Base-by-base conservation (phyloP, 2,888 invertebrate species). In the Electrophaes corylata region DNA sequence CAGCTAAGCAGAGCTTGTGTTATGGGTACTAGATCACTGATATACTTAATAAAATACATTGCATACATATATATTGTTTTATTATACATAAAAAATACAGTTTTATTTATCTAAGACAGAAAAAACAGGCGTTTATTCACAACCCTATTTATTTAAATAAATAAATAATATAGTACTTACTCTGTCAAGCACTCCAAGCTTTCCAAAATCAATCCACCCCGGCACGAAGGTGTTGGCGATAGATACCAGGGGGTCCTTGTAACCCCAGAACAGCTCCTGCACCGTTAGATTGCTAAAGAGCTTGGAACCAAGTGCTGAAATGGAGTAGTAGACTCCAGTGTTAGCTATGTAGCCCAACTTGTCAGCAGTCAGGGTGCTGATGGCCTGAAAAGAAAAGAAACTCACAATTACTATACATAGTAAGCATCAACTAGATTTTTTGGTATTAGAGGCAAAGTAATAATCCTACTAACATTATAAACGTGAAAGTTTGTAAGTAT, bases 191-290 rank as follows among this genome's bases (percentile, higher is more conserved):
- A 97, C 91, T 0, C 97, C 98, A 69, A 98, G 95, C 72, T 93
- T 94, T n/a, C 92, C 87, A 72, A 97, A 97, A 69, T 96, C 94
- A 11, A 97, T 95, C 92, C 96, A 95, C n/a, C 93, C 94, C 0
- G 97, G 97, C 14, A 97, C 78, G 37, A 96, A 81, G 18, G 90
- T 93, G 66, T 95, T 94, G 0, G 96, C 97, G 31, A 97, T 82
- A 0, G 93, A 90, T 16, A 98, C 94, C 8, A 98, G 75, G 0
- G 93, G 92, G 75, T 98, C 97, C 4, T 96, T 93, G 78, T 97
- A 97, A 0, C 97, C 97, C 96, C 96, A 97, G 16, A 97, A 86
- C 70, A 95, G 94, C 14, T 97, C 95, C 26, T 96, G 86, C 0
- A 95, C 93, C 0, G 94, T 93, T 47, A 96, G 72, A 43, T 93